Evolutionary conservation across 2,888 invertebrate genomes (phyloP).

Genomic region (Acronicta aceris): DNA sequence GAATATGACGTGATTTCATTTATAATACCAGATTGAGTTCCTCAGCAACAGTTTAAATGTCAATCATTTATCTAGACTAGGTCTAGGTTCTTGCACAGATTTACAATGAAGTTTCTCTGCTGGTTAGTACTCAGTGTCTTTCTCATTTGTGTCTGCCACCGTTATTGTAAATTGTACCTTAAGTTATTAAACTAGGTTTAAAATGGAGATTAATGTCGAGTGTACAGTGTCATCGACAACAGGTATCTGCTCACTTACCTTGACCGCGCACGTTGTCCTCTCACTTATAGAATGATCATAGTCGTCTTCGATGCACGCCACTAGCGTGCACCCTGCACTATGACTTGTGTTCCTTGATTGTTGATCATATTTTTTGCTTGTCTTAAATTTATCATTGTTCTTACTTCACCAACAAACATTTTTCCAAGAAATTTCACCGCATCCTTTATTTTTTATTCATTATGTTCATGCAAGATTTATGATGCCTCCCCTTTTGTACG

Average conservation of each 20-base stretch:
- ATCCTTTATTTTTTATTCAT: constrained; percentile 33
- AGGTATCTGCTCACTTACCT: constrained; percentile 82
- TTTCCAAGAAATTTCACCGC: constrained; percentile 23
- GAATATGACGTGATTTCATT: constrained; percentile 13
- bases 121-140: constrained; percentile 54
- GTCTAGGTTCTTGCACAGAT: constrained; percentile 63
- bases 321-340: constrained; percentile 53
- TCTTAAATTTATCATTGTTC: not conserved
- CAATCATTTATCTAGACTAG: constrained; percentile 57
- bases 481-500: constrained; percentile 30
- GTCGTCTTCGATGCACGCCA: constrained; percentile 64
- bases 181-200: constrained; percentile 64
- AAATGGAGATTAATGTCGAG: constrained; percentile 75
- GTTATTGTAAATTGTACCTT: constrained; percentile 66
- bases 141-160: constrained; percentile 47
- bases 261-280: constrained; percentile 85
- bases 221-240: constrained; percentile 77
- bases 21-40: constrained; percentile 20
- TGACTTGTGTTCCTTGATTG: constrained; percentile 54
- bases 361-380: constrained; percentile 7
- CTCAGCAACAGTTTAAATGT: constrained; percentile 38
- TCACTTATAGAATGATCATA: constrained; percentile 77
- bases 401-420: constrained; percentile 7
- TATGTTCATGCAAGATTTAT: constrained; percentile 52
- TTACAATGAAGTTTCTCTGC: constrained; percentile 61